These are phyloP conservation scores for Panopea generosa DNA, from an alignment of 2,888 invertebrate genomes.

Conservation along the genomic window DNA sequence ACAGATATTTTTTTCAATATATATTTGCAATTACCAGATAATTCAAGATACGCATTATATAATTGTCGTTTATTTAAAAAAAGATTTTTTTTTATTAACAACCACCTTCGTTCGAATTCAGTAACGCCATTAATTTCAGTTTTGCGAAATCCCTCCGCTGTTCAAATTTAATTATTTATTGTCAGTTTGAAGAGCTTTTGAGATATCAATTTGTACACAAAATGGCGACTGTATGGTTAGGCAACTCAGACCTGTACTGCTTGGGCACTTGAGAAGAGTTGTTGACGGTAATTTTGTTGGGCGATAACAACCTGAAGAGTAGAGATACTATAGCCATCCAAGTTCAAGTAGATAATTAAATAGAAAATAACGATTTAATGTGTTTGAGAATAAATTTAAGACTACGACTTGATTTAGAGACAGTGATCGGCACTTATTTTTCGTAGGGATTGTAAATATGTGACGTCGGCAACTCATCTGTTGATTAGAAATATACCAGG, in stretches of 20 bases:
- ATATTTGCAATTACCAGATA: too few relatives aligned
- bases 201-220: slow-evolving; percentile 21
- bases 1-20: too few relatives aligned
- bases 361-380: slow-evolving; percentile 51
- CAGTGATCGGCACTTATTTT: neutral
- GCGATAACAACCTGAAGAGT: slow-evolving; percentile 24
- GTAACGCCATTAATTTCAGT: too few relatives aligned
- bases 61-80: too few relatives aligned
- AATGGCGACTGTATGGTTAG: slow-evolving; percentile 28
- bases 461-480: too few relatives aligned
- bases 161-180: slow-evolving; percentile 8
- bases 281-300: slow-evolving; percentile 20
- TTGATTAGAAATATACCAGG: too few relatives aligned
- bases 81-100: too few relatives aligned
- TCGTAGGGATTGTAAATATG: too few relatives aligned
- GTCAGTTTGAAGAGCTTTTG: slow-evolving; percentile 8
- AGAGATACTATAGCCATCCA: slow-evolving; percentile 23
- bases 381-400: slow-evolving; percentile 46
- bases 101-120: too few relatives aligned
- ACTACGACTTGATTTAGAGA: slow-evolving; percentile 20
- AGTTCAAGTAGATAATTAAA: slow-evolving; percentile 33
- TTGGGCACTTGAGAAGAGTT: slow-evolving; percentile 10
- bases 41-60: too few relatives aligned
- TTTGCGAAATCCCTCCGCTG: neutral
- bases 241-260: slow-evolving; percentile 8